phyloP scores from a whole-genome alignment of 1,140 invertebrate genomes.

The Dendrolimus kikuchii region DNA sequence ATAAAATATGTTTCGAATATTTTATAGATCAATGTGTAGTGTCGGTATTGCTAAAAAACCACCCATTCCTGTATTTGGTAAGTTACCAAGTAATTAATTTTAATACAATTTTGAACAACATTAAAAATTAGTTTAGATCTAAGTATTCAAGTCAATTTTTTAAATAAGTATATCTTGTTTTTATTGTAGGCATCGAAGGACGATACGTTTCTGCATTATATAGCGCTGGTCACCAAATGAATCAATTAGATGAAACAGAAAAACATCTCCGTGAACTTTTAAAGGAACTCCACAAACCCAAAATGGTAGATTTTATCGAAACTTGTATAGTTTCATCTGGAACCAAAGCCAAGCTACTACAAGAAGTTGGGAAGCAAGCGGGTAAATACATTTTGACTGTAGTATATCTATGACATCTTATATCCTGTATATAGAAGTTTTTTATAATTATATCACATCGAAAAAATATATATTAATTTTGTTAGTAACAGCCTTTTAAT shows the following conservation, averaged over 20 bases:
- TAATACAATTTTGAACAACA: no score
- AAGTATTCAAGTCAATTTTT: no score
- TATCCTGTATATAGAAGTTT: neutral
- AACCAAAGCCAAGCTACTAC: conserved; percentile 39
- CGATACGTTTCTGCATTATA: conserved; percentile 96
- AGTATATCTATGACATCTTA: neutral
- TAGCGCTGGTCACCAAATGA: conserved; percentile 92
- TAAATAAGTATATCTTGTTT: neutral
- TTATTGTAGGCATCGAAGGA: conserved; percentile 77
- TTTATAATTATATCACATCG: no score
- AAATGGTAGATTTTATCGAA: conserved; percentile 84
- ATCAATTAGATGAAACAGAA: conserved; percentile 90
- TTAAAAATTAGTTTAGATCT: no score
- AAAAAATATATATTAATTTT: no score
- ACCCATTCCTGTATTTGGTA: conserved; percentile 49
- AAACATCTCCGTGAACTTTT: conserved; percentile 87
- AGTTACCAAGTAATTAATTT: conserved; percentile 1
- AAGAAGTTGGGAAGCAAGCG: conserved; percentile 29
- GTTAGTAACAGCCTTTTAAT: no score
- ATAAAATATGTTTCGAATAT: conserved; percentile 21
- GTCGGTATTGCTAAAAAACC: conserved; percentile 22
- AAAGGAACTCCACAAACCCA: conserved; percentile 77
- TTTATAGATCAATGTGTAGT: conserved; percentile 32
- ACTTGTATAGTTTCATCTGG: conserved; percentile 50
- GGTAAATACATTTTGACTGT: conserved; percentile 16